A percentile compares a stretch with the other conserved stretches of the same genome.
Evolutionary conservation across 2,113 vertebrate genomes (phyloP).

Genomic region (Otocyon megalotis): DNA sequence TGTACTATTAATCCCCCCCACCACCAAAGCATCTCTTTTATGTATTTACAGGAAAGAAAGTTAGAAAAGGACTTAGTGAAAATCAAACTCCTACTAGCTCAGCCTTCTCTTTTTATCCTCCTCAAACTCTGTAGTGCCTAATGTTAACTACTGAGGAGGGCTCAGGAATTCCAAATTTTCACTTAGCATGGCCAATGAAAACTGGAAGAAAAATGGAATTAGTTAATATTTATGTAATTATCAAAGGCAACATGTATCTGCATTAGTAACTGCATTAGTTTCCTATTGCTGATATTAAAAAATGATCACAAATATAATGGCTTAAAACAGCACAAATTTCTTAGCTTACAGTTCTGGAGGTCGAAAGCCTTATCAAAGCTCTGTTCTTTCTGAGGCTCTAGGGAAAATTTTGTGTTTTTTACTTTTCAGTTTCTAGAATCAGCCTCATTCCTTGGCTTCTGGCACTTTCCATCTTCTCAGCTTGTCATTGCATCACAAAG

Average conservation of each 20-base stretch:
- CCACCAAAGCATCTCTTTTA: background rate
- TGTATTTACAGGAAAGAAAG: background rate
- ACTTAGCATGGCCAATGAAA: background rate
- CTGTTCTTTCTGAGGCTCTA: background rate
- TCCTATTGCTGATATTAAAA: background rate
- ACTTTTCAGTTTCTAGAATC: background rate
- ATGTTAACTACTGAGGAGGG: background rate
- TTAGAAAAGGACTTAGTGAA: background rate
- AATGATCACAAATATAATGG: background rate
- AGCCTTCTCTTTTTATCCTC: background rate
- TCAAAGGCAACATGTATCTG: background rate
- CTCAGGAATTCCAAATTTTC: background rate
- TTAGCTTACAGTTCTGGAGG: background rate
- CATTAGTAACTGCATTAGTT: background rate
- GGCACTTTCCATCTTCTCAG: background rate
- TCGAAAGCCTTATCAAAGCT: background rate
- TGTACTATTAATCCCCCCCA: background rate
- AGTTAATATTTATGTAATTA: background rate
- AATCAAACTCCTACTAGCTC: background rate
- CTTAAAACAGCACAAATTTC: background rate
- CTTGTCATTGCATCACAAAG: background rate
- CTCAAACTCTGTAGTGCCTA: background rate
- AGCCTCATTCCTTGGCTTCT: background rate
- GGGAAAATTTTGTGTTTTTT: background rate
- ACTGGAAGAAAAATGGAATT: background rate